Percentiles rank a stretch among this genome's conserved stretches.
These are phyloP conservation scores for Corella eumyota DNA, from an alignment of 23 tunicate genomes.

Conservation along the genomic window DNA sequence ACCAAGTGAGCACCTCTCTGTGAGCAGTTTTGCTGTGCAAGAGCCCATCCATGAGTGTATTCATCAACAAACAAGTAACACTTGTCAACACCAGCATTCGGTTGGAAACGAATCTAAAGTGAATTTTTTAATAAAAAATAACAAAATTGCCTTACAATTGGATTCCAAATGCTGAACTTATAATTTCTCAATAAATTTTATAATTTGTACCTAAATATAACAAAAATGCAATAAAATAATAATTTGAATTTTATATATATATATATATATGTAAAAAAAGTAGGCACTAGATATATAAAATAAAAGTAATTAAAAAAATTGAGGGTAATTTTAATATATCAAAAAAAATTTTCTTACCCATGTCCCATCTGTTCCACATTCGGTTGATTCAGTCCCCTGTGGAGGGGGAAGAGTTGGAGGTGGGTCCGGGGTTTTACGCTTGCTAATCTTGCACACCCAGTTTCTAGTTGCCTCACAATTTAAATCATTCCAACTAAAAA, in stretches of 20 bases:
- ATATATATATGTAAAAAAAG: no score
- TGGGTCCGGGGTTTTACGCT: conserved; percentile 23
- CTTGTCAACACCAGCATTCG: conserved; percentile 39
- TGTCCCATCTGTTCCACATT: conserved; percentile 54
- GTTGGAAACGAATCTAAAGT: conserved; percentile 23
- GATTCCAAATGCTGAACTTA: no score
- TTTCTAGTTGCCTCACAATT: conserved; percentile 64
- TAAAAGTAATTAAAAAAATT: no score
- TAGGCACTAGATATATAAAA: no score
- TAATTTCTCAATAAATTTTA: no score
- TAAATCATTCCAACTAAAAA: conserved; percentile 82
- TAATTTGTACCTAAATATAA: no score
- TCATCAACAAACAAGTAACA: conserved; percentile 55
- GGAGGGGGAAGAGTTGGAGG: conserved; percentile 70
- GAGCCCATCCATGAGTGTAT: conserved; percentile 24
- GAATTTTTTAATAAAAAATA: no score
- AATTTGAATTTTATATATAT: no score
- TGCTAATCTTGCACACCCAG: conserved; percentile 73
- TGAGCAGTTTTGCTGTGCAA: conserved; percentile 43
- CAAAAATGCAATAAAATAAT: no score
- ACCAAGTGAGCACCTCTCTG: conserved; percentile 70
- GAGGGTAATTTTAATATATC: no score
- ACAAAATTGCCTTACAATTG: no score
- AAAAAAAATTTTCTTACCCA: no score
- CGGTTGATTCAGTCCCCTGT: conserved; percentile 30